A percentile compares a stretch with the other conserved stretches of the same genome.
Conservation (phyloP, 2,888 invertebrate species). For the Sinhomidia bicolor region DNA sequence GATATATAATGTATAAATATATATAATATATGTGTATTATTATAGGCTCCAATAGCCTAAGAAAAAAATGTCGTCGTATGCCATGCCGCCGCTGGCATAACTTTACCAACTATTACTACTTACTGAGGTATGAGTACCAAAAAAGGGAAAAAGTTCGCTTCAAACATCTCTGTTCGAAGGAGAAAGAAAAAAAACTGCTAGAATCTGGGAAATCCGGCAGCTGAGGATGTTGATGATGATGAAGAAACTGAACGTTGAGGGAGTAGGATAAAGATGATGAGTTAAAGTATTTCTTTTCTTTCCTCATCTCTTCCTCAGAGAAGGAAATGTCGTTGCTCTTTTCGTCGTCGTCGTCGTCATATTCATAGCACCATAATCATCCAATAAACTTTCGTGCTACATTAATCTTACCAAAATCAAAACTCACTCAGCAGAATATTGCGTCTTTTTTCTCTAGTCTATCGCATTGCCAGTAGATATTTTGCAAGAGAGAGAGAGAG, state of each 20-base stretch:
- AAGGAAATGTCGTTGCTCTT: neutral
- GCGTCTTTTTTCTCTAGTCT: neutral
- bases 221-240: constrained; percentile 31
- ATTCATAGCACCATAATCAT: neutral
- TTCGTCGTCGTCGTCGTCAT: neutral
- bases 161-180: neutral
- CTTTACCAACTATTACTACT: neutral
- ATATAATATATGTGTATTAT: neutral
- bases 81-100: constrained; percentile 36
- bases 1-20: neutral
- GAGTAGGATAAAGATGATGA: constrained; percentile 9
- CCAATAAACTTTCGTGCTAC: neutral
- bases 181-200: neutral
- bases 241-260: neutral
- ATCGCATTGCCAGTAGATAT: neutral
- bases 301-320: no score
- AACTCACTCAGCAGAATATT: neutral
- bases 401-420: neutral
- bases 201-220: constrained; percentile 55
- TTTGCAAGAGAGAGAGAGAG: neutral
- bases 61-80: constrained; percentile 5
- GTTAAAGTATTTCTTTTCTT: neutral
- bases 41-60: neutral
- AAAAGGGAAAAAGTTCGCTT: neutral
- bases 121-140: neutral